phyloP scores from a whole-genome alignment of 2,797 vertebrate genomes.

The Acropternis orthonyx region DNA sequence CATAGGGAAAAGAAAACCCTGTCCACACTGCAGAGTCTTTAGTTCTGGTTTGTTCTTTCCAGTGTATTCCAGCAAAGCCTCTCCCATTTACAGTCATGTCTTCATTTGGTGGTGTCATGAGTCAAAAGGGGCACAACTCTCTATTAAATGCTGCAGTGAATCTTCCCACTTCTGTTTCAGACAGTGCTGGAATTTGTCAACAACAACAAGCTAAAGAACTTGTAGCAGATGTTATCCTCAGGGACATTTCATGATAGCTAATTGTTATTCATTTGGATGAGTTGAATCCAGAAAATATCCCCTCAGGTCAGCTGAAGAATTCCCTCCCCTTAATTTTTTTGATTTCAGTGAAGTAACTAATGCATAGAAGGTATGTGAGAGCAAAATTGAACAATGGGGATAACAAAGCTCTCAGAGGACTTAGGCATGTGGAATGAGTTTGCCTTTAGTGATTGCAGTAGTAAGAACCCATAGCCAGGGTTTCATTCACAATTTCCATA shows the following conservation, averaged over 20 bases:
- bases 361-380: background rate
- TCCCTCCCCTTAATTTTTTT: background rate
- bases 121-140: background rate
- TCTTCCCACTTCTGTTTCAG: background rate
- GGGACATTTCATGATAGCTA: background rate
- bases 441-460: background rate
- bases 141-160: background rate
- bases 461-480: background rate
- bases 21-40: background rate
- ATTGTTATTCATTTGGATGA: background rate
- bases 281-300: background rate
- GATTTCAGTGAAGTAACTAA: background rate
- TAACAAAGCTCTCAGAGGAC: background rate
- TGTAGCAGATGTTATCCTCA: background rate
- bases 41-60: background rate
- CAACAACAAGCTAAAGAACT: background rate
- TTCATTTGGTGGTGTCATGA: background rate
- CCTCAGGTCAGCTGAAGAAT: background rate
- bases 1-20: background rate
- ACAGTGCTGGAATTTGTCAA: background rate
- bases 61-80: background rate
- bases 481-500: background rate
- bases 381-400: background rate
- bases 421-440: background rate
- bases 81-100: background rate